Evolutionary conservation across 1,140 invertebrate genomes (phyloP).

Genomic region (Aphaenogaster floridana): DNA sequence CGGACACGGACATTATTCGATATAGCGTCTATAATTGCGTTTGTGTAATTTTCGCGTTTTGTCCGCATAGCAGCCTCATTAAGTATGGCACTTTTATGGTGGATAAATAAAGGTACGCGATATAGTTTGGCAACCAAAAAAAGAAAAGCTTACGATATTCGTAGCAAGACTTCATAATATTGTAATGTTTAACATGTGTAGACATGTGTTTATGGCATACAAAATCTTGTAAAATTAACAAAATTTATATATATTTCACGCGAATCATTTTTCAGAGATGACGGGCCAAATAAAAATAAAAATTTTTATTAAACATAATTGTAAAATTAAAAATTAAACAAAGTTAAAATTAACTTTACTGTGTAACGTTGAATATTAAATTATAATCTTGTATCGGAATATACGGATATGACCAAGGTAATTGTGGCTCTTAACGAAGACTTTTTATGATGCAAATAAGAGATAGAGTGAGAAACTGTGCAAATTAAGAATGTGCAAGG

Average conservation of each 20-base stretch:
- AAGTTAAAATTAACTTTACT: neutral
- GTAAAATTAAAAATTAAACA: neutral
- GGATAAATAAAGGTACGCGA: slow-evolving; percentile 32
- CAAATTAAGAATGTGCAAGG: neutral
- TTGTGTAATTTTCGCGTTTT: slow-evolving; percentile 60
- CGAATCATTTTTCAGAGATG: neutral
- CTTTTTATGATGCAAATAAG: neutral
- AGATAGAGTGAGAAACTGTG: slow-evolving; percentile 13
- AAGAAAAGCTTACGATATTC: neutral
- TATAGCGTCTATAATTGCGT: slow-evolving; percentile 61
- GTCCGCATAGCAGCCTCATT: slow-evolving; percentile 48
- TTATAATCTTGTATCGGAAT: neutral
- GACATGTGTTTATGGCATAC: neutral
- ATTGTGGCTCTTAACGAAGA: neutral
- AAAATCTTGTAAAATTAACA: slow-evolving; percentile 13
- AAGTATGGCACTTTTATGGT: slow-evolving; percentile 43
- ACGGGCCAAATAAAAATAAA: neutral
- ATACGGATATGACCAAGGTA: neutral
- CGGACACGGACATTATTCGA: slow-evolving; percentile 58
- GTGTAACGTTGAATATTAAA: neutral
- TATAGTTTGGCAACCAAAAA: neutral
- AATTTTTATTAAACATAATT: slow-evolving; percentile 2
- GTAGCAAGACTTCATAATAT: neutral
- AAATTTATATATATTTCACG: neutral
- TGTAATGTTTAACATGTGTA: neutral